Percentiles rank a stretch among this genome's conserved stretches.
Conservation (phyloP, 2,113 vertebrate species). For the Oncorhynchus masou region DNA sequence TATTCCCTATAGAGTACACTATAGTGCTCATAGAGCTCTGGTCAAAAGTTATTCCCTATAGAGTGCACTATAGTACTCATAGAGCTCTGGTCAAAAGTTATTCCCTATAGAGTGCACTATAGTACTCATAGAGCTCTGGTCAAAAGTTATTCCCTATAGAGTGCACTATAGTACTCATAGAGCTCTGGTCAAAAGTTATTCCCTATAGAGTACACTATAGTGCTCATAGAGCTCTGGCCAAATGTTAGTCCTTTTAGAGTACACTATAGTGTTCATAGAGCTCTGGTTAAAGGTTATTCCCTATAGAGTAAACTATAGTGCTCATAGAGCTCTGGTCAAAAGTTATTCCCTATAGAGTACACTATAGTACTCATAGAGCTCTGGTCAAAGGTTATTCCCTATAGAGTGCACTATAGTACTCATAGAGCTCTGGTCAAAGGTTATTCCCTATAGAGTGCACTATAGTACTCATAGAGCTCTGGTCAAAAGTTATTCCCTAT, state of each 20-base stretch:
- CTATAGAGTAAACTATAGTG: neutral
- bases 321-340: neutral
- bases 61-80: no score
- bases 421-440: neutral
- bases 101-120: no score
- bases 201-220: neutral
- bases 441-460: conserved; percentile 14
- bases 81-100: no score
- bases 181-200: conserved; percentile 7
- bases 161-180: no score
- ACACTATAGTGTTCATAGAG: no score
- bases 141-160: conserved; percentile 17
- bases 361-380: neutral
- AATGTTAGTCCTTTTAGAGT: conserved; percentile 15
- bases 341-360: neutral
- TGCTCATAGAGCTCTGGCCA: neutral
- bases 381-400: conserved; percentile 14
- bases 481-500: conserved; percentile 17
- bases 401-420: neutral
- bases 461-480: neutral
- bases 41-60: no score
- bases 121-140: neutral
- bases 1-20: no score
- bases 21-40: no score
- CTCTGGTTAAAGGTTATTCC: conserved; percentile 17